These are phyloP conservation scores for Elegia similella DNA, from an alignment of 2,888 invertebrate species.

Conservation along the genomic window DNA sequence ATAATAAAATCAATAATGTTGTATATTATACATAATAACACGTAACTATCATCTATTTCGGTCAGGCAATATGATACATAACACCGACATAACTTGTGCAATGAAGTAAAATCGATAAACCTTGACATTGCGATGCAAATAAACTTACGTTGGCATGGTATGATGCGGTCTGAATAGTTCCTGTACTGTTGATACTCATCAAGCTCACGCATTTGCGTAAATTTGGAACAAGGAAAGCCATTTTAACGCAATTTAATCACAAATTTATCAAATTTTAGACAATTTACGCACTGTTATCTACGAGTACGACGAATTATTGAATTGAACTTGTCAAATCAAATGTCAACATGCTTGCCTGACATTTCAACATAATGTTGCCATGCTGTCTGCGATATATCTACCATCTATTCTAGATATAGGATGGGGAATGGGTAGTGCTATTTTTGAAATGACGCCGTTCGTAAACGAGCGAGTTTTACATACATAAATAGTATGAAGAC, in stretches of 20 bases:
- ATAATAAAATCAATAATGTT: not conserved
- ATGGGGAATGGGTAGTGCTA: too few relatives aligned
- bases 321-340: too few relatives aligned
- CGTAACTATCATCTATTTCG: not conserved
- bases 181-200: slow-evolving; percentile 54
- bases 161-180: slow-evolving; percentile 76
- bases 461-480: too few relatives aligned
- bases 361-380: too few relatives aligned
- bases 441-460: too few relatives aligned
- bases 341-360: too few relatives aligned
- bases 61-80: not conserved
- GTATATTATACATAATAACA: not conserved
- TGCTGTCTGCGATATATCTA: too few relatives aligned
- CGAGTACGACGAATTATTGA: not conserved
- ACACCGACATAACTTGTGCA: not conserved
- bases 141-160: slow-evolving; percentile 90
- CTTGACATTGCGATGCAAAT: slow-evolving; percentile 46
- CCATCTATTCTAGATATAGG: too few relatives aligned
- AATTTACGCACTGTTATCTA: not conserved
- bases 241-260: slow-evolving; percentile 28
- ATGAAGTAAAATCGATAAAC: slow-evolving; percentile 48
- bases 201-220: slow-evolving; percentile 65
- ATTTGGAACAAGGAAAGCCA: slow-evolving; percentile 59
- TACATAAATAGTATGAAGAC: too few relatives aligned
- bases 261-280: not conserved